Evolutionary conservation across 2,113 vertebrate genomes (phyloP).

Genomic region (Vidua chalybeata): DNA sequence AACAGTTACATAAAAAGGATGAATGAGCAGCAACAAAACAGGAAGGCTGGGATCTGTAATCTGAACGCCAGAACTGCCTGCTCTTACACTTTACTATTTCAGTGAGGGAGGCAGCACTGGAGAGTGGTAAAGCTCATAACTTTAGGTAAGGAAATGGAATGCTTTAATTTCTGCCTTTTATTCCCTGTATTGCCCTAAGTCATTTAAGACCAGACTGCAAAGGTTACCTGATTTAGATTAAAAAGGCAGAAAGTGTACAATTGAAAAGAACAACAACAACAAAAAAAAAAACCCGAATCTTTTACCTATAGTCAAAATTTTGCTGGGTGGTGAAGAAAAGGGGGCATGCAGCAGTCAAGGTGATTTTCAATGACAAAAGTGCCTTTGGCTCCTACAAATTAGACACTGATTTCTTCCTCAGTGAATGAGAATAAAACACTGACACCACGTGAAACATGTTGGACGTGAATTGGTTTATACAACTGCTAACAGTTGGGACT

Average conservation of each 20-base stretch:
- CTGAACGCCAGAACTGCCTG: not conserved
- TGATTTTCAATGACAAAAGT: not conserved
- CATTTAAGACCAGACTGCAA: not conserved
- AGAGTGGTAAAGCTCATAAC: not conserved
- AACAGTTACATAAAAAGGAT: constrained; percentile 53
- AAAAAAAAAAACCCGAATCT: not conserved
- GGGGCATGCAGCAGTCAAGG: not conserved
- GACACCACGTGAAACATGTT: not conserved
- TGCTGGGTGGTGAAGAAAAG: not conserved
- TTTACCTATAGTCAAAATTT: not conserved
- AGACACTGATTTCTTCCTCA: not conserved
- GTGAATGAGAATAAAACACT: not conserved
- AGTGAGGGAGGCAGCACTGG: not conserved
- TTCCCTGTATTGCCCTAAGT: not conserved
- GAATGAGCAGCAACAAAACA: constrained; percentile 55
- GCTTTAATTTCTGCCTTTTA: not conserved
- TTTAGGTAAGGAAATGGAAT: not conserved
- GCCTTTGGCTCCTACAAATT: not conserved
- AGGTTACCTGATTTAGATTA: not conserved
- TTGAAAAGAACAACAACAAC: not conserved
- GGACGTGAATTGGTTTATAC: not conserved
- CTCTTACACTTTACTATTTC: not conserved
- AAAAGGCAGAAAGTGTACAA: not conserved
- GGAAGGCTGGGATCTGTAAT: not conserved
- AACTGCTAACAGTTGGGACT: constrained; percentile 13